Conservation (phyloP, 2,888 invertebrate species). For the Agrotis segetum region DNA sequence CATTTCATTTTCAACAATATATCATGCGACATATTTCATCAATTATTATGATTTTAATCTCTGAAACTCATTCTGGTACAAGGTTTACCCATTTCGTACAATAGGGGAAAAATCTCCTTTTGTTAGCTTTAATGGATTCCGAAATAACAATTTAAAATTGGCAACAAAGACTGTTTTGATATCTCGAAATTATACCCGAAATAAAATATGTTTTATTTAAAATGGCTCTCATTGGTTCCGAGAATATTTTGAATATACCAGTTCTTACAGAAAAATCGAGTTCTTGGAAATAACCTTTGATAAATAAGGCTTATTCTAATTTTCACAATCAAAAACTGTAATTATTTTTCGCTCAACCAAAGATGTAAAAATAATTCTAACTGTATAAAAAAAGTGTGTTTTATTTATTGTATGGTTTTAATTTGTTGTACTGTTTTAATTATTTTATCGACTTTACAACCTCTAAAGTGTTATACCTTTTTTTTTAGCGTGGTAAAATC, state of each 20-base stretch:
- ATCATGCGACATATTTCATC: slow-evolving; percentile 24
- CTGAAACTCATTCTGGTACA: slow-evolving; percentile 51
- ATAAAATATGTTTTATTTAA: slow-evolving; percentile 23
- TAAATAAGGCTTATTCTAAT: too few species aligned
- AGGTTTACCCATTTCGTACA: slow-evolving; percentile 49
- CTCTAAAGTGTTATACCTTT: too few species aligned
- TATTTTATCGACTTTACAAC: too few species aligned
- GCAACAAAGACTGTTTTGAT: slow-evolving; percentile 42
- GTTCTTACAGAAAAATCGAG: not conserved
- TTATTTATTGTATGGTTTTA: too few species aligned
- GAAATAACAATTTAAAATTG: slow-evolving; percentile 53
- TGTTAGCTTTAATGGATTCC: slow-evolving; percentile 56
- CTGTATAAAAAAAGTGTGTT: too few species aligned
- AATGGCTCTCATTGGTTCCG: slow-evolving; percentile 9
- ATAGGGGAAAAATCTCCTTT: slow-evolving; percentile 43
- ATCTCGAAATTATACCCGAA: slow-evolving; percentile 23
- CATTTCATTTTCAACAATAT: slow-evolving; percentile 16
- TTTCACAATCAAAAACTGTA: too few species aligned
- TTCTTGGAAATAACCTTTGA: not conserved
- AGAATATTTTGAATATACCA: not conserved
- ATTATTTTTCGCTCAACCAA: too few species aligned
- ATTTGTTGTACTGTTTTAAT: too few species aligned
- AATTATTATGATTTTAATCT: slow-evolving; percentile 52
- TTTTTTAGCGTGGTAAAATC: too few species aligned
- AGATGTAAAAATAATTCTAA: too few species aligned